Evolutionary conservation across 2,797 vertebrate species (phyloP).

Genomic region (Balearica regulorum): DNA sequence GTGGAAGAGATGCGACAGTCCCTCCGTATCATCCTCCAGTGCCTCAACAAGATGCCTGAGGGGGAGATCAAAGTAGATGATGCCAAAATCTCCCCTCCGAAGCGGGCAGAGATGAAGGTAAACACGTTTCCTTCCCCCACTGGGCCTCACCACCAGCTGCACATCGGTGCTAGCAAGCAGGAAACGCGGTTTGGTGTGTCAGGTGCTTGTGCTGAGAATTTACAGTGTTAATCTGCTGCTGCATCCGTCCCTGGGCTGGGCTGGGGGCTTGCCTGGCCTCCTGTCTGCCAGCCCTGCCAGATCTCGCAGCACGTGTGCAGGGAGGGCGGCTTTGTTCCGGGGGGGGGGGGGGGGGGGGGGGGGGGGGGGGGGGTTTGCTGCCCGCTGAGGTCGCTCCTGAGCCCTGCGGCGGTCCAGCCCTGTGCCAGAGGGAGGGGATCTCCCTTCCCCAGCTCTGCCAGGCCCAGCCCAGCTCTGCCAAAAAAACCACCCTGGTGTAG

Average conservation of each 20-base stretch:
- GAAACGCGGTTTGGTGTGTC: background rate
- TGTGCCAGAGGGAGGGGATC: background rate
- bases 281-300: background rate
- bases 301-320: background rate
- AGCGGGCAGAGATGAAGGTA: conserved; percentile 97
- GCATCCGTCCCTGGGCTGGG: background rate
- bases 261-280: background rate
- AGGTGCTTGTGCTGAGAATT: rapidly evolving
- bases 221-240: rapidly evolving
- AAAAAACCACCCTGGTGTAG: background rate
- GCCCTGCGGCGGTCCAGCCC: background rate
- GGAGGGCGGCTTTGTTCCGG: background rate
- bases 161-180: rapidly evolving
- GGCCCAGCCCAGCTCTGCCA: background rate
- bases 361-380: no score
- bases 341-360: no score
- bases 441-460: no score
- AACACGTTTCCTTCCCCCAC: rapidly evolving
- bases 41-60: conserved; percentile 94
- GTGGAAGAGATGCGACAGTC: conserved; percentile 97
- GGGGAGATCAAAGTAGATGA: conserved; percentile 97
- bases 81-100: conserved; percentile 92
- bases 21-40: conserved; percentile 86
- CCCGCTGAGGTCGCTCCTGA: background rate
- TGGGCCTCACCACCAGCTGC: rapidly evolving